A percentile compares a stretch with the other conserved stretches of the same genome.
Evolutionary conservation across 1,140 invertebrate genomes (phyloP).

Genomic region (Heliconius congener): DNA sequence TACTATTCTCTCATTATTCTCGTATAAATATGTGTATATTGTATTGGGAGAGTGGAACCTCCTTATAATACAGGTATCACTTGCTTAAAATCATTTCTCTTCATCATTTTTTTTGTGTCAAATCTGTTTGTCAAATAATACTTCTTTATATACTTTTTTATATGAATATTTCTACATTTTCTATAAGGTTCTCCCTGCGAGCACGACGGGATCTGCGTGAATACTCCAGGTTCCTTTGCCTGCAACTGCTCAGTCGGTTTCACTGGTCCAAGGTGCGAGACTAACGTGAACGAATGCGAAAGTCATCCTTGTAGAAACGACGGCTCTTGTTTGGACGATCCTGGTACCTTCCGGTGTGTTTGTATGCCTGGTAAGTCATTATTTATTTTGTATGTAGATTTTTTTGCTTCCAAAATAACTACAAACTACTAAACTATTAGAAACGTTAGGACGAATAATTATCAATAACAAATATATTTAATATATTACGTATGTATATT

Average conservation of each 20-base stretch:
- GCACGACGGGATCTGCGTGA: slow-evolving; percentile 96
- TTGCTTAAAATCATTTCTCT: too few species aligned
- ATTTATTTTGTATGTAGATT: too few species aligned
- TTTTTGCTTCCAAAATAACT: too few species aligned
- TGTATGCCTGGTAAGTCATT: slow-evolving; percentile 95
- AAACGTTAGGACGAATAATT: not conserved
- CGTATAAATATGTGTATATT: too few species aligned
- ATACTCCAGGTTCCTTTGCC: slow-evolving; percentile 95
- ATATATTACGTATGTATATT: too few species aligned
- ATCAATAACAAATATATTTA: not conserved
- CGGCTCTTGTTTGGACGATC: slow-evolving; percentile 95
- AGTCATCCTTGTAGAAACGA: slow-evolving; percentile 97
- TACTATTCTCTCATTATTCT: too few species aligned
- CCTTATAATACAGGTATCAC: too few species aligned
- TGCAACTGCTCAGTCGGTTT: slow-evolving; percentile 96
- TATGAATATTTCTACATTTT: not conserved
- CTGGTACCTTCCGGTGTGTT: slow-evolving; percentile 96
- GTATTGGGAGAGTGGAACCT: too few species aligned
- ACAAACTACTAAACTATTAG: too few species aligned
- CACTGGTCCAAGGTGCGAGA: slow-evolving; percentile 94
- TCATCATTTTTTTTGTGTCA: too few species aligned
- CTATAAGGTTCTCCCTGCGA: slow-evolving; percentile 92
- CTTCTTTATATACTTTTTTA: not conserved
- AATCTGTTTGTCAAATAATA: too few species aligned
- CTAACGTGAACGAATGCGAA: slow-evolving; percentile 96